These are phyloP conservation scores for Halcyon chelicuti DNA, from an alignment of 2,797 vertebrate species.

Conservation along the genomic window DNA sequence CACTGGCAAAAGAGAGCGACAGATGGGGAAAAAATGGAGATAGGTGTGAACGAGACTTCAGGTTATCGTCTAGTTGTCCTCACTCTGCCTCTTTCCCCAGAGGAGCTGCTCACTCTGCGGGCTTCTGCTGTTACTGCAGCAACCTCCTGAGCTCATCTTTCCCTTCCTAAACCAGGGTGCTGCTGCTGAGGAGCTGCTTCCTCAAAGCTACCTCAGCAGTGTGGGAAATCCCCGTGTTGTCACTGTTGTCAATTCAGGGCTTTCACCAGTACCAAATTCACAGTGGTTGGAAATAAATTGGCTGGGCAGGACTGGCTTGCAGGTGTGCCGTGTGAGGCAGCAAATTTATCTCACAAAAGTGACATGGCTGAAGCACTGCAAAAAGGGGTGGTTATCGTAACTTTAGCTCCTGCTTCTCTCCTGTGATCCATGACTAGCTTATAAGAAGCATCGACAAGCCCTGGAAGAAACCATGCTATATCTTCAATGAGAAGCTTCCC, in stretches of 20 bases:
- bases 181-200: neutral
- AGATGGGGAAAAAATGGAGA: fast-evolving
- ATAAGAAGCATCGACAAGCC: neutral
- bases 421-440: neutral
- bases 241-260: neutral
- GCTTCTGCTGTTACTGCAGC: neutral
- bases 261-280: neutral
- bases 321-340: neutral
- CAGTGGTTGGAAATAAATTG: neutral
- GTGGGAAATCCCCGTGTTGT: neutral
- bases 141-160: neutral
- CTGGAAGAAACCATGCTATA: neutral
- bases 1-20: neutral
- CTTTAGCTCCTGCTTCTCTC: neutral
- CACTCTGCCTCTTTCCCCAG: neutral
- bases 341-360: neutral
- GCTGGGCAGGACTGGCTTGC: neutral
- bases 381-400: neutral
- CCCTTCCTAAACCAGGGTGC: neutral
- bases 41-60: neutral
- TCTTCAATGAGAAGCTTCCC: neutral
- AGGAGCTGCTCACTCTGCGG: neutral
- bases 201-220: neutral
- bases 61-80: neutral
- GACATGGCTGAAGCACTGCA: neutral